Percentiles rank a stretch among this genome's conserved stretches.
Conservation (phyloP, 92 coral and sea anemone species). For the Epizoanthus stellaris region DNA sequence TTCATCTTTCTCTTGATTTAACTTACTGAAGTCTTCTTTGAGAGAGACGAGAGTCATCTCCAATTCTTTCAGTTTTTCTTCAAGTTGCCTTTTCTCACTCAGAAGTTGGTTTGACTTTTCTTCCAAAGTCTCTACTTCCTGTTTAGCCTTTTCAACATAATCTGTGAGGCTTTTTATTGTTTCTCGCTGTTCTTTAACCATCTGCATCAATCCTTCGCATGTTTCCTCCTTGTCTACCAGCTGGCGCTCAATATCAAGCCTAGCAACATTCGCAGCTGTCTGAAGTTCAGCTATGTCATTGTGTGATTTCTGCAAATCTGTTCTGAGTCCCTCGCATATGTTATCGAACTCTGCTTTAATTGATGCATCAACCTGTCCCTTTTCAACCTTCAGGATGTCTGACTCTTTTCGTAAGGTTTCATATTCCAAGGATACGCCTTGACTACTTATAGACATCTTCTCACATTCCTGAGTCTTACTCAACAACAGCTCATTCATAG, state of each 20-base stretch:
- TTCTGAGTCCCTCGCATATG: constrained; percentile 57
- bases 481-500: constrained; percentile 24
- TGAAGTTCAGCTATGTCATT: constrained; percentile 47
- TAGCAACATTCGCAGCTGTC: constrained; percentile 48
- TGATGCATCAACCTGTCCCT: constrained; percentile 53
- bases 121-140: constrained; percentile 25
- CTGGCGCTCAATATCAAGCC: constrained; percentile 63
- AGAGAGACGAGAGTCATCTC: background rate
- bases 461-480: constrained; percentile 16
- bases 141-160: constrained; percentile 21
- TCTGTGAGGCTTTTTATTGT: constrained; percentile 36
- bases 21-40: constrained; percentile 51
- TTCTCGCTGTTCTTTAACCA: constrained; percentile 70
- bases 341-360: constrained; percentile 60
- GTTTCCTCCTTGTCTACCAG: constrained; percentile 79
- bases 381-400: constrained; percentile 40
- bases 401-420: constrained; percentile 48
- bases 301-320: constrained; percentile 50
- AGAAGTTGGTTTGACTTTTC: constrained; percentile 57
- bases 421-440: constrained; percentile 18
- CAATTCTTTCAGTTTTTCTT: constrained; percentile 16
- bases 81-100: constrained; percentile 63
- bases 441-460: constrained; percentile 15
- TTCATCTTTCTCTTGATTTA: constrained; percentile 54
- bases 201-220: constrained; percentile 70